Conservation (phyloP, 2,888 invertebrate species). For the Perdita meconis region DNA sequence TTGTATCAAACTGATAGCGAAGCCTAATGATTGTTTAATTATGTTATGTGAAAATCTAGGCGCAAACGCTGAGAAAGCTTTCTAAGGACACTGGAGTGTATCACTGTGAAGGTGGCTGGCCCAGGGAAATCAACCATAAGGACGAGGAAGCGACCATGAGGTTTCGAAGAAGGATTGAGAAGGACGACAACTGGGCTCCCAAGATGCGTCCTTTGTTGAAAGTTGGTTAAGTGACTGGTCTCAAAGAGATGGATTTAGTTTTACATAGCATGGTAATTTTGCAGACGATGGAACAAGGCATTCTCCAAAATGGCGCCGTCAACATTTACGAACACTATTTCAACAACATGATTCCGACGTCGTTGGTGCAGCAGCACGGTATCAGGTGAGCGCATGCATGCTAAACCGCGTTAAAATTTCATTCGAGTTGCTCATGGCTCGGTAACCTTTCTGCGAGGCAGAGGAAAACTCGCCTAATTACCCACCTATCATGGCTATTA, state of each 20-base stretch:
- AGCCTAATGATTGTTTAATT: no score
- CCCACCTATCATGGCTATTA: no score
- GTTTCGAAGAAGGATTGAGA: constrained; percentile 96
- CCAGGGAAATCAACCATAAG: constrained; percentile 94
- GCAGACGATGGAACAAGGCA: constrained; percentile 94
- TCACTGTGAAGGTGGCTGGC: constrained; percentile 98
- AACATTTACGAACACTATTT: constrained; percentile 97
- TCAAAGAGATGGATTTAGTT: no score
- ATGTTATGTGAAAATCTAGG: constrained; percentile 55
- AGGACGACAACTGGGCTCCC: constrained; percentile 93
- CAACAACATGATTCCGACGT: constrained; percentile 89
- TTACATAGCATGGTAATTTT: no score
- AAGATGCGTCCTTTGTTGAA: constrained; percentile 68
- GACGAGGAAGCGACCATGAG: constrained; percentile 95
- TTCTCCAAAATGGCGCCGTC: constrained; percentile 96
- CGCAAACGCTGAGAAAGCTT: constrained; percentile 61
- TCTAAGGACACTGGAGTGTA: constrained; percentile 89
- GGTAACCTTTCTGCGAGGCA: no score
- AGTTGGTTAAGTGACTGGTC: constrained; percentile 49
- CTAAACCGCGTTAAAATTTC: constrained; percentile 5
- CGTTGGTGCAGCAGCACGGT: constrained; percentile 87
- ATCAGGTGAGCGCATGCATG: constrained; percentile 69
- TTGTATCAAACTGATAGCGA: no score
- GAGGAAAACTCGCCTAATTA: no score
- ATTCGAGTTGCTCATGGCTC: neutral